phyloP scores from a whole-genome alignment of 2,888 invertebrate genomes.

The Ligdia adustata region DNA sequence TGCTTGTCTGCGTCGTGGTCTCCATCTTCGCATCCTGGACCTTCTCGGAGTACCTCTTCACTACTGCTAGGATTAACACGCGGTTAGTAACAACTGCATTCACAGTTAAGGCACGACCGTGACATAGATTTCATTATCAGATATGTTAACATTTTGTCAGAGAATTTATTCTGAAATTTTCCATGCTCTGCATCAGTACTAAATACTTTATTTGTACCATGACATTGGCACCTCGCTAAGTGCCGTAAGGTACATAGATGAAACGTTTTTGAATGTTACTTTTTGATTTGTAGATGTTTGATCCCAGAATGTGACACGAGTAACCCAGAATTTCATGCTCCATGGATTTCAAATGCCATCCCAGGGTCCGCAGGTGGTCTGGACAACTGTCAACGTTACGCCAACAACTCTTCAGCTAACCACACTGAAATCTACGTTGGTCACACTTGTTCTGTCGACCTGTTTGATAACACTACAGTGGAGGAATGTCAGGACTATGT shows the following conservation, averaged over 20 bases:
- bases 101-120: no score
- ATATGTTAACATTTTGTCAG: no score
- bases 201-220: no score
- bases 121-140: no score
- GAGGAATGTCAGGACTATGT: constrained; percentile 56
- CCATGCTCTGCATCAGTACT: no score
- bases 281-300: constrained; percentile 31
- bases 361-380: constrained; percentile 55
- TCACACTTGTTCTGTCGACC: constrained; percentile 51
- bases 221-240: no score
- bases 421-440: constrained; percentile 24
- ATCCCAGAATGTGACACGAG: constrained; percentile 28
- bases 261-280: no score
- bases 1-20: constrained; percentile 47
- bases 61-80: constrained; percentile 61
- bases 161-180: no score
- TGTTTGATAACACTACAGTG: constrained; percentile 49
- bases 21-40: constrained; percentile 59
- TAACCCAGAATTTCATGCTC: constrained; percentile 14
- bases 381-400: constrained; percentile 75
- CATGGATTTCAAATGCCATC: constrained; percentile 53
- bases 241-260: no score
- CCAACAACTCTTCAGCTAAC: constrained; percentile 17
- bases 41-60: constrained; percentile 64
- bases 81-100: no score